phyloP scores from a whole-genome alignment of 92 coral and sea anemone species.

The Palythoa grandis region DNA sequence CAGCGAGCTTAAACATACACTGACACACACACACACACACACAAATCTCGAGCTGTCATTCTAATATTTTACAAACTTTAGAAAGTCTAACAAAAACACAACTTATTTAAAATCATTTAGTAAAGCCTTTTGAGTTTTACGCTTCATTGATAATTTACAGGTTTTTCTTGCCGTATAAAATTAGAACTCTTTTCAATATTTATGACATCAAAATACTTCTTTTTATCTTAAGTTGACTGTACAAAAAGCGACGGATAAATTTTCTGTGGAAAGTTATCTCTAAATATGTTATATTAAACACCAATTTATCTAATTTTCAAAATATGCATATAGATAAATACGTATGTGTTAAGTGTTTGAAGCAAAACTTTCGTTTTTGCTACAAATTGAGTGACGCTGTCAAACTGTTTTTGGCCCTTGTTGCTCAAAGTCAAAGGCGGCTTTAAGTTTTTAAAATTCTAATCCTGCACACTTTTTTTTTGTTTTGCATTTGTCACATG shows the following conservation, averaged over 20 bases:
- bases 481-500: not conserved
- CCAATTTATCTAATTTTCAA: constrained; percentile 3
- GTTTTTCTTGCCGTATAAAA: constrained; percentile 17
- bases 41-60: not conserved
- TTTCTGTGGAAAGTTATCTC: not conserved
- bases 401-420: not conserved
- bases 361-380: not conserved
- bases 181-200: constrained; percentile 25
- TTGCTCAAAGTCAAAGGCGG: not conserved
- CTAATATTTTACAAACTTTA: not conserved
- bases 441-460: not conserved
- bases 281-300: constrained; percentile 27
- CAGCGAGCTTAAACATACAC: not conserved
- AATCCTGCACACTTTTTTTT: not conserved
- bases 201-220: constrained; percentile 31
- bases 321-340: not conserved
- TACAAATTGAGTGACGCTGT: not conserved
- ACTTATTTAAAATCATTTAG: not conserved
- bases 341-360: not conserved
- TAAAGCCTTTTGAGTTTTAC: not conserved
- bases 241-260: constrained; percentile 27
- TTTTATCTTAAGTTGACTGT: constrained; percentile 14
- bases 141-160: not conserved
- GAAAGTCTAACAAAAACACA: not conserved
- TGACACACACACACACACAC: not conserved